Evolutionary conservation across 2,888 invertebrate genomes (phyloP).

Genomic region (Apodemia mormo): DNA sequence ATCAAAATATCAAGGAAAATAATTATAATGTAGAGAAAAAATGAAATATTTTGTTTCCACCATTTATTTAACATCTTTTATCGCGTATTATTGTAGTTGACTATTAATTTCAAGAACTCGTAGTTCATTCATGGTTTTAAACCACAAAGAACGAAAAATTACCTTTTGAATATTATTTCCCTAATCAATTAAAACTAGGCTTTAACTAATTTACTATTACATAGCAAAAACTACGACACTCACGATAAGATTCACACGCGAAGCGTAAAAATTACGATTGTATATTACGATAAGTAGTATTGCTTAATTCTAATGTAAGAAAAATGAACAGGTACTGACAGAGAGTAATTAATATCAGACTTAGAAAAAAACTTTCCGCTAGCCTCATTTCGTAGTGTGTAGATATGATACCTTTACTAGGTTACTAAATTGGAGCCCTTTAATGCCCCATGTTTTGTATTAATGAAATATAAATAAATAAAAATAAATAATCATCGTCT

Average conservation of each 20-base stretch:
- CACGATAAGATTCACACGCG: slow-evolving; percentile 8
- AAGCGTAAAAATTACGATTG: slow-evolving; percentile 4
- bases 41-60: not conserved
- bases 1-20: too few relatives aligned
- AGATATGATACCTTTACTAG: too few relatives aligned
- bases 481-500: too few relatives aligned
- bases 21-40: too few relatives aligned
- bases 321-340: not conserved
- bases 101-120: not conserved
- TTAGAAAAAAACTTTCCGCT: not conserved
- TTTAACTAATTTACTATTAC: slow-evolving; percentile 9
- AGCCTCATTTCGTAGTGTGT: too few relatives aligned
- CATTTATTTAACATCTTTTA: not conserved
- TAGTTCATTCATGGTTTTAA: slow-evolving; percentile 8
- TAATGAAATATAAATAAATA: too few relatives aligned
- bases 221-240: slow-evolving; percentile 11
- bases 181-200: not conserved
- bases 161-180: not conserved
- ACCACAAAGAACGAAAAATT: not conserved
- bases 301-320: slow-evolving; percentile 12
- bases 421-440: too few relatives aligned
- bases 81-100: not conserved
- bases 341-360: not conserved
- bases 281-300: slow-evolving; percentile 9
- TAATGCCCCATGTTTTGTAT: too few relatives aligned